Conservation (phyloP, 2,113 vertebrate genomes). For the Amphiprion ocellaris region DNA sequence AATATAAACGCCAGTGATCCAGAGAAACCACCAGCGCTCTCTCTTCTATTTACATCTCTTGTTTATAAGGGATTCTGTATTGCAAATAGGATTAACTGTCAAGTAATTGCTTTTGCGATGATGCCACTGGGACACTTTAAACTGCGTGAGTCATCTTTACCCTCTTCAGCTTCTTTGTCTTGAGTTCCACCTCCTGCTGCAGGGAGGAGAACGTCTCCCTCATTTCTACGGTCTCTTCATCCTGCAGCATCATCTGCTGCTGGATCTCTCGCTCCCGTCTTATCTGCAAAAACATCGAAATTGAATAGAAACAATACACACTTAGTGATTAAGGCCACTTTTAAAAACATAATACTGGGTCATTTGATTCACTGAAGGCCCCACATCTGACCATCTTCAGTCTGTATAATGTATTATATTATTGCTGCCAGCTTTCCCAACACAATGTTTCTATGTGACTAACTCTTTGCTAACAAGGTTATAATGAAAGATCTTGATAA, state of each 20-base stretch:
- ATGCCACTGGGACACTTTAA: neutral
- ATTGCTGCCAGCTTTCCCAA: too few species aligned
- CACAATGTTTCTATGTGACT: too few species aligned
- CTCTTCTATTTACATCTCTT: neutral
- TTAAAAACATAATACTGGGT: too few species aligned
- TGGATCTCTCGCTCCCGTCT: slow-evolving; percentile 93
- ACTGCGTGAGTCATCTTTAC: slow-evolving; percentile 71
- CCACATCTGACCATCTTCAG: too few species aligned
- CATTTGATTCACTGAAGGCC: too few species aligned
- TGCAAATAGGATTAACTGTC: slow-evolving; percentile 18
- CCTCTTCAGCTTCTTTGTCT: slow-evolving; percentile 98
- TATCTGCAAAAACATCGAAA: slow-evolving; percentile 83
- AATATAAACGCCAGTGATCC: neutral
- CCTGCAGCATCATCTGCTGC: slow-evolving; percentile 93
- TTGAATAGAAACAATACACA: neutral
- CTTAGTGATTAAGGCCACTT: too few species aligned
- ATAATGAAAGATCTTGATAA: too few species aligned
- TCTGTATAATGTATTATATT: too few species aligned
- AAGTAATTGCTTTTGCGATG: neutral
- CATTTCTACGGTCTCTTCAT: slow-evolving; percentile 95
- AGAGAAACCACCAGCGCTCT: neutral
- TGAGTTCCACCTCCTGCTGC: slow-evolving; percentile 97
- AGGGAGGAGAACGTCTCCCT: slow-evolving; percentile 93
- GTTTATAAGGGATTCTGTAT: neutral
- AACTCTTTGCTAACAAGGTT: too few species aligned